A percentile compares a stretch with the other conserved stretches of the same genome.
phyloP scores from a whole-genome alignment of 2,113 vertebrate genomes.

The Lepisosteus osseus region DNA sequence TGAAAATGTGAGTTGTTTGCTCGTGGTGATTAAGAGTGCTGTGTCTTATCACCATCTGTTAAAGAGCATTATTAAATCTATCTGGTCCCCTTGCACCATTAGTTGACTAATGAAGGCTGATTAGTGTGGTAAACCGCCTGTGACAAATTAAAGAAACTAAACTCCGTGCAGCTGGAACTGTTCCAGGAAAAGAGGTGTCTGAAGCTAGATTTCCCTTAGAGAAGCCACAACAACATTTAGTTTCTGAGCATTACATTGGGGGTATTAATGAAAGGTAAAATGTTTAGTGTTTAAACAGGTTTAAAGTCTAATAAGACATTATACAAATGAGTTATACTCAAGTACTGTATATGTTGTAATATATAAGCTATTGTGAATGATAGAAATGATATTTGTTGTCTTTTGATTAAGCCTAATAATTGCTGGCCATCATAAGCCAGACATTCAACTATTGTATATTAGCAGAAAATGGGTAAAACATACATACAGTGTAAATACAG shows the following conservation, averaged over 20 bases:
- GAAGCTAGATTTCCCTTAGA: neutral
- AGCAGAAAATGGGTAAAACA: too few relatives aligned
- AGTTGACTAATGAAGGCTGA: slow-evolving; percentile 29
- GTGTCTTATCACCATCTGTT: slow-evolving; percentile 27
- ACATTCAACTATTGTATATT: too few relatives aligned
- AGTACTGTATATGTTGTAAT: too few relatives aligned
- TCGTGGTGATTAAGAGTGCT: neutral
- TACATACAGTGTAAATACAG: too few relatives aligned
- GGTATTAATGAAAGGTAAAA: neutral
- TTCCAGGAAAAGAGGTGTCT: neutral
- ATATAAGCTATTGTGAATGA: too few relatives aligned
- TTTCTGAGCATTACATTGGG: neutral
- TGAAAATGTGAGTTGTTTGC: neutral
- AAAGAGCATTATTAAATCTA: neutral
- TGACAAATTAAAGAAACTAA: slow-evolving; percentile 18
- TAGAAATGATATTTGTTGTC: too few relatives aligned
- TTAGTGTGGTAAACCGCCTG: slow-evolving; percentile 25
- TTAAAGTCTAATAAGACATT: too few relatives aligned
- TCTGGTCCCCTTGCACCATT: slow-evolving; percentile 17
- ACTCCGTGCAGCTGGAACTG: slow-evolving; percentile 4
- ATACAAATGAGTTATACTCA: too few relatives aligned
- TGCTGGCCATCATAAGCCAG: too few relatives aligned
- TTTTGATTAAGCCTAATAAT: too few relatives aligned
- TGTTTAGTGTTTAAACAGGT: too few relatives aligned
- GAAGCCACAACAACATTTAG: neutral